Percentiles rank a stretch among this genome's conserved stretches.
phyloP scores from a whole-genome alignment of 2,113 vertebrate species.

The Antechinus stuartii region DNA sequence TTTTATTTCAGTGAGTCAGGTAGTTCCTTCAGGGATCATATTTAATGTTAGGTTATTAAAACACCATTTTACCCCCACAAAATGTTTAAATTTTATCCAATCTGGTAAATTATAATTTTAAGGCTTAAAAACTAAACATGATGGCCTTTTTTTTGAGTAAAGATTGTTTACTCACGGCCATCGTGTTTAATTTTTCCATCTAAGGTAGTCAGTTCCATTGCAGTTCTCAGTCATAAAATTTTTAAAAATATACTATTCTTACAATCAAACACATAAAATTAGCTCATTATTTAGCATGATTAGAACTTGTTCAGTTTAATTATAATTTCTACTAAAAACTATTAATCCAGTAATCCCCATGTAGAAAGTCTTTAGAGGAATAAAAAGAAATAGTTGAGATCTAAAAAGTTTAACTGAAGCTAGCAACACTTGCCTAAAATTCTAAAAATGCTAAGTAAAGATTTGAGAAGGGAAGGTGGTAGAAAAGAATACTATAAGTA shows the following conservation, averaged over 20 bases:
- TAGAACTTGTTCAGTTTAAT: not conserved
- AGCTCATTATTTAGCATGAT: not conserved
- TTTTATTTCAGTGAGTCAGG: not conserved
- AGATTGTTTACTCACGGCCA: not conserved
- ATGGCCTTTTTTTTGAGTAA: too few relatives aligned
- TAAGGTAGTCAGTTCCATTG: not conserved
- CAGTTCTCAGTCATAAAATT: not conserved
- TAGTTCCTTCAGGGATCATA: not conserved
- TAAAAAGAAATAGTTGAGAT: not conserved
- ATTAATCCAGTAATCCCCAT: not conserved
- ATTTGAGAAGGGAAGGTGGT: not conserved
- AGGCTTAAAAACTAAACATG: too few relatives aligned
- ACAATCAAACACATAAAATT: not conserved
- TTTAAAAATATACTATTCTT: not conserved
- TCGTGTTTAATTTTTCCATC: not conserved
- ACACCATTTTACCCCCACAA: not conserved
- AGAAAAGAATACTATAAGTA: constrained; percentile 15
- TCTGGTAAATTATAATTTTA: too few relatives aligned
- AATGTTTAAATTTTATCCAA: not conserved
- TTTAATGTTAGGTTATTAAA: not conserved
- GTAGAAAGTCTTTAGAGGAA: not conserved
- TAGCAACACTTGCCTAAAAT: not conserved
- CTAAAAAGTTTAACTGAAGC: constrained; percentile 32
- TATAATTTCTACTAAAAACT: not conserved
- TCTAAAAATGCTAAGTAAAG: not conserved